These are phyloP conservation scores for Brachionus sp. DNA, from an alignment of 1,140 invertebrate genomes.

Conservation along the genomic window DNA sequence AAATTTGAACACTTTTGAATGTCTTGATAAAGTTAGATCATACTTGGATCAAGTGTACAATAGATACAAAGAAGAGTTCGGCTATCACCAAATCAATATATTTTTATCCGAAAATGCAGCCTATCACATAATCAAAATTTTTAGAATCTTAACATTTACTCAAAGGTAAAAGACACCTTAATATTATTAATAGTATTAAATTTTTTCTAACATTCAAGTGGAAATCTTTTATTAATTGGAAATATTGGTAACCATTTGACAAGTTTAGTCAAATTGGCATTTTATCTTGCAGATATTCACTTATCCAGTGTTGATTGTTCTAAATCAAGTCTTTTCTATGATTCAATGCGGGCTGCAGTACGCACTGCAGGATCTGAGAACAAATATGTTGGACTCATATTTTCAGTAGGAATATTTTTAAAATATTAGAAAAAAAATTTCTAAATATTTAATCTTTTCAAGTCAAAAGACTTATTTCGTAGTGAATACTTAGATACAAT, in stretches of 20 bases:
- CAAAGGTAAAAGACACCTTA: constrained; percentile 51
- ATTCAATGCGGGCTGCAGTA: constrained; percentile 57
- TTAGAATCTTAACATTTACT: constrained; percentile 57
- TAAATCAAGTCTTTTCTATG: constrained; percentile 57
- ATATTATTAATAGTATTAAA: background rate
- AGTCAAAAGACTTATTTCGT: constrained; percentile 55
- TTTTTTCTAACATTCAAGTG: constrained; percentile 49
- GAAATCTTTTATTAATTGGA: constrained; percentile 57
- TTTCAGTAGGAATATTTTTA: constrained; percentile 50
- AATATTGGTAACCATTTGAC: constrained; percentile 56
- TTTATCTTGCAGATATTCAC: constrained; percentile 57
- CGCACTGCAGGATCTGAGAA: constrained; percentile 56
- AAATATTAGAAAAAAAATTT: background rate
- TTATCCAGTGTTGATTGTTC: constrained; percentile 54
- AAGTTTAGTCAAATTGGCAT: constrained; percentile 55
- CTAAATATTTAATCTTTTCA: constrained; percentile 34
- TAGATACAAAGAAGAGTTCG: constrained; percentile 58
- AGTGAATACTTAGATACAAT: constrained; percentile 56
- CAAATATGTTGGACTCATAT: constrained; percentile 55
- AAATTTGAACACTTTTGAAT: constrained; percentile 50
- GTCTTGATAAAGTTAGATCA: constrained; percentile 52
- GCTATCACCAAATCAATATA: constrained; percentile 55
- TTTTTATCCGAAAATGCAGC: constrained; percentile 57
- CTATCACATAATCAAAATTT: constrained; percentile 55
- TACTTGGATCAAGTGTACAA: constrained; percentile 51